Percentiles rank a stretch among this genome's conserved stretches.
Evolutionary conservation across 1,140 invertebrate species (phyloP).

Genomic region (Thrips palmi): DNA sequence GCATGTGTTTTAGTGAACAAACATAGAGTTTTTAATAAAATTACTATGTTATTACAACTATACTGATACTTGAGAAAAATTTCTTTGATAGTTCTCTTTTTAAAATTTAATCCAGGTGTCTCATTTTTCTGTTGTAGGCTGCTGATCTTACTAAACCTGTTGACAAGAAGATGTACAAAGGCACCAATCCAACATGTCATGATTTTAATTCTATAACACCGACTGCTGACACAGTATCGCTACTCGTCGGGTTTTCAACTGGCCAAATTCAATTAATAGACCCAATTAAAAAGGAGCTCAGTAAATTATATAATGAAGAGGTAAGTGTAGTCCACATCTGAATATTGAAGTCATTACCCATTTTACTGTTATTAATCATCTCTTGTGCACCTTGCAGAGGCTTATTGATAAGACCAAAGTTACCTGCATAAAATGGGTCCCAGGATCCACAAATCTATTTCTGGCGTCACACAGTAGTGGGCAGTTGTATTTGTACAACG

Average conservation of each 20-base stretch:
- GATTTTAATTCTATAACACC: constrained; percentile 85
- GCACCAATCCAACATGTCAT: constrained; percentile 96
- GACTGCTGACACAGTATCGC: constrained; percentile 57
- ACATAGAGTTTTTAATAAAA: neutral
- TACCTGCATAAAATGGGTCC: constrained; percentile 97
- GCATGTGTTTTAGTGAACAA: too few species aligned
- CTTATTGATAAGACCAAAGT: constrained; percentile 96
- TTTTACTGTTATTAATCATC: neutral
- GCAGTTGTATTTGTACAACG: constrained; percentile 95
- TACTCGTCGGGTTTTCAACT: constrained; percentile 92
- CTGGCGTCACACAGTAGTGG: constrained; percentile 88
- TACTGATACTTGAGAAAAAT: constrained; percentile 1
- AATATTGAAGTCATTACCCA: neutral
- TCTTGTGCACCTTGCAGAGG: constrained; percentile 44
- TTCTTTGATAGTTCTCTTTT: constrained; percentile 3
- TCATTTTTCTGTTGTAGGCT: constrained; percentile 26
- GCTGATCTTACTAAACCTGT: constrained; percentile 89
- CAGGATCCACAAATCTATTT: constrained; percentile 81
- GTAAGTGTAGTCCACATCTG: constrained; percentile 28
- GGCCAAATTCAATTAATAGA: constrained; percentile 96
- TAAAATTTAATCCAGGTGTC: too few species aligned
- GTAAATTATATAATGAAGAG: constrained; percentile 97
- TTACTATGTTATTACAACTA: constrained; percentile 1
- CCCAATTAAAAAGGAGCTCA: constrained; percentile 86
- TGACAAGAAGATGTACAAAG: constrained; percentile 96